phyloP scores from a whole-genome alignment of 2,113 vertebrate genomes.

The Potamarius usumacintae region DNA sequence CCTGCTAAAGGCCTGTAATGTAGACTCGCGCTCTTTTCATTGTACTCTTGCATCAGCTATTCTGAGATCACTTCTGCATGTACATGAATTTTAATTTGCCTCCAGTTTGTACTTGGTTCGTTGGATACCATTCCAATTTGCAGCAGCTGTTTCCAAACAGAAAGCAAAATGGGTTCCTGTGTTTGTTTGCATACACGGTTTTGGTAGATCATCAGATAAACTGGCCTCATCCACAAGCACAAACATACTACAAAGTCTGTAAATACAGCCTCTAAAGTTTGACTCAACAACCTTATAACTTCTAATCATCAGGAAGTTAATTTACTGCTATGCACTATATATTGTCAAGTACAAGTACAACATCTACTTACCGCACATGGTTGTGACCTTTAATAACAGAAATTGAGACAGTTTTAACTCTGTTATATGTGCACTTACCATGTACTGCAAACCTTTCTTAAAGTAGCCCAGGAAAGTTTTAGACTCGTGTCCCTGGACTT shows the following conservation, averaged over 20 bases:
- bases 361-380: not conserved
- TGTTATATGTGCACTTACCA: constrained; percentile 73
- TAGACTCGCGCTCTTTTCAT: not conserved
- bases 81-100: not conserved
- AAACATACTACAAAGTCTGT: not conserved
- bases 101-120: not conserved
- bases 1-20: too few relatives aligned
- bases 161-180: not conserved
- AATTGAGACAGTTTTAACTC: not conserved
- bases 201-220: not conserved
- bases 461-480: constrained; percentile 92
- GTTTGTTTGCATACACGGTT: not conserved
- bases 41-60: too few relatives aligned
- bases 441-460: constrained; percentile 94
- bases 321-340: not conserved
- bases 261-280: not conserved
- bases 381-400: not conserved
- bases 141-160: not conserved
- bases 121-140: not conserved
- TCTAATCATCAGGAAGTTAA: not conserved
- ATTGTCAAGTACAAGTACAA: not conserved
- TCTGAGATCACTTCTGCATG: not conserved
- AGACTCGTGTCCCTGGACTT: constrained; percentile 91
- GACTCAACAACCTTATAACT: not conserved
- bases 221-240: not conserved